Percentiles rank a stretch among this genome's conserved stretches.
Evolutionary conservation across 2,113 vertebrate species (phyloP).

Genomic region (Zosterops borbonicus): DNA sequence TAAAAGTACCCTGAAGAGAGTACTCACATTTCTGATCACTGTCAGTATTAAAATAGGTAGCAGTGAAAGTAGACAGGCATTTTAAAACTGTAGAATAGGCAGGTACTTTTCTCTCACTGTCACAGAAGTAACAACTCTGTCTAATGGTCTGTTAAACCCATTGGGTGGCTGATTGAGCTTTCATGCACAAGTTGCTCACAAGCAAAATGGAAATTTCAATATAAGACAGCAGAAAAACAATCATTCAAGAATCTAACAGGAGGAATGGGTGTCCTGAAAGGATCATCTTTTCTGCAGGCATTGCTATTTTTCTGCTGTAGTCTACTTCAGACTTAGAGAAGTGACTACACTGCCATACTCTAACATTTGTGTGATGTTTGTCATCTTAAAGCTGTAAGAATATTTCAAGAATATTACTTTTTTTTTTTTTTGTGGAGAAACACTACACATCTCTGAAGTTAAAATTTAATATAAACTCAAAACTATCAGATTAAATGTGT

Average conservation of each 20-base stretch:
- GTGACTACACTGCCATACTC: neutral
- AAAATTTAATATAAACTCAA: neutral
- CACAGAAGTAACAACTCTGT: neutral
- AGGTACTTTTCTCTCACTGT: neutral
- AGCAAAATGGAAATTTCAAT: neutral
- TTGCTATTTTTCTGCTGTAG: neutral
- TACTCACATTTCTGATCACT: neutral
- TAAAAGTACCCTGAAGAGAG: neutral
- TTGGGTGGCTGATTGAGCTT: neutral
- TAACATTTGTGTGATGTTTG: neutral
- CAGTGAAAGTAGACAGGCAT: neutral
- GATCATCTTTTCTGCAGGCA: neutral
- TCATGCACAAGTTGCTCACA: neutral
- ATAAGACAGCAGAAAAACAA: neutral
- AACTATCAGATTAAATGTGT: neutral
- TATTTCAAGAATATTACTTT: neutral
- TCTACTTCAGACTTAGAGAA: neutral
- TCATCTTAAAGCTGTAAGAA: neutral
- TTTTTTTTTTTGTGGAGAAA: neutral
- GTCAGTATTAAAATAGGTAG: neutral
- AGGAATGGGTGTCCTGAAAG: neutral
- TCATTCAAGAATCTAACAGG: neutral
- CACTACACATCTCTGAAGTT: neutral
- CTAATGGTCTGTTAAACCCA: neutral
- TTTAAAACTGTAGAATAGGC: neutral